phyloP scores from a whole-genome alignment of 2,888 invertebrate species.

The Oscheius sp. region DNA sequence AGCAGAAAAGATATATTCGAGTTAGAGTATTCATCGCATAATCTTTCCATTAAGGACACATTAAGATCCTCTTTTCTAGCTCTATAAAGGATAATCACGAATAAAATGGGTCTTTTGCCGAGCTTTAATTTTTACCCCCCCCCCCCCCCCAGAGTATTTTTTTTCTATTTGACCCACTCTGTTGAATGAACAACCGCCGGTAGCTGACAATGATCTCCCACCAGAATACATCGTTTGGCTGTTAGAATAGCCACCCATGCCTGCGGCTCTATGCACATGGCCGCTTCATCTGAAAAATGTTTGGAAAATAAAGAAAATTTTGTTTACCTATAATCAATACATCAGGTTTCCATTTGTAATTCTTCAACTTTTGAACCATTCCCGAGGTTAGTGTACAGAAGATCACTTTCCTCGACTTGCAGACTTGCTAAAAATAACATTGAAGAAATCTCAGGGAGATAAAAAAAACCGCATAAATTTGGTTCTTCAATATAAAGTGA shows the following conservation, averaged over 20 bases:
- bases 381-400: slow-evolving; percentile 40
- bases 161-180: neutral
- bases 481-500: neutral
- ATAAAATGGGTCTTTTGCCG: neutral
- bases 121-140: neutral
- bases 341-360: slow-evolving; percentile 38
- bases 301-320: neutral
- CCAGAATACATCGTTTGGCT: slow-evolving; percentile 55
- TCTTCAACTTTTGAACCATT: slow-evolving; percentile 31
- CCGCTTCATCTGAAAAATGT: slow-evolving; percentile 43
- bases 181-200: slow-evolving; percentile 45
- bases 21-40: slow-evolving; percentile 39
- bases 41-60: slow-evolving; percentile 46
- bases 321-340: slow-evolving; percentile 43
- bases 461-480: neutral
- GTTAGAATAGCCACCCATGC: slow-evolving; percentile 48
- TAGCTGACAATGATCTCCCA: slow-evolving; percentile 65
- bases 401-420: slow-evolving; percentile 21
- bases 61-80: slow-evolving; percentile 25
- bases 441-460: neutral
- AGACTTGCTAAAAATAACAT: neutral
- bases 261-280: slow-evolving; percentile 49
- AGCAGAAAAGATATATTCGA: slow-evolving; percentile 51
- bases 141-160: too few relatives aligned
- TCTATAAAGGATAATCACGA: slow-evolving; percentile 23